A percentile compares a stretch with the other conserved stretches of the same genome.
Evolutionary conservation across 2,797 vertebrate species (phyloP).

Genomic region (Phataginus tetradactyla): DNA sequence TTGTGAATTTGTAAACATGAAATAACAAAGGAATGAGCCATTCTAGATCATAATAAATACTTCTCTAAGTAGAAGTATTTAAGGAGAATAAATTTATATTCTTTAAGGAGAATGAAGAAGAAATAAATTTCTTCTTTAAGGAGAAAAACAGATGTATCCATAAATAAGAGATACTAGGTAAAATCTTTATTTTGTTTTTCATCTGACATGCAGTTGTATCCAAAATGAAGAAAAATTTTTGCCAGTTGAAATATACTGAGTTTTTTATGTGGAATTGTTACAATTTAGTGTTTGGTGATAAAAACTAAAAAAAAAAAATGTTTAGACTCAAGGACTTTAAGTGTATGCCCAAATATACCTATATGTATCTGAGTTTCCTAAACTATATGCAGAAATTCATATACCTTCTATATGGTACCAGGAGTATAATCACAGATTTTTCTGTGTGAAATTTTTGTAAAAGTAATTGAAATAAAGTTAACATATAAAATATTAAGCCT

Average conservation of each 20-base stretch:
- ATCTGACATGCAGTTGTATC: not conserved
- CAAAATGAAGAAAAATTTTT: slow-evolving; percentile 65
- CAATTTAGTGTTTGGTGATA: slow-evolving; percentile 46
- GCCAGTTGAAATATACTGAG: not conserved
- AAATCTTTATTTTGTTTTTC: slow-evolving; percentile 44
- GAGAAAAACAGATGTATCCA: slow-evolving; percentile 1
- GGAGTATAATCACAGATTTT: slow-evolving; percentile 35
- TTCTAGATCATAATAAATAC: slow-evolving; percentile 24
- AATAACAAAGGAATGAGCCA: slow-evolving; percentile 11
- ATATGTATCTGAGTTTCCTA: slow-evolving; percentile 8
- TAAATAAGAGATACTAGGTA: slow-evolving; percentile 46
- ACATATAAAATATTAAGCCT: not conserved
- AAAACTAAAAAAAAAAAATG: slow-evolving; percentile 17
- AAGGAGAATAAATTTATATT: not conserved
- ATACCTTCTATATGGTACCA: not conserved
- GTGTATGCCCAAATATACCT: not conserved
- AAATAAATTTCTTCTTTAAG: not conserved
- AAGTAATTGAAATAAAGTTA: slow-evolving; percentile 43
- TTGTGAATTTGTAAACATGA: slow-evolving; percentile 38
- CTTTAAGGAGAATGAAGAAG: not conserved
- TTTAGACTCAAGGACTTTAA: slow-evolving; percentile 1
- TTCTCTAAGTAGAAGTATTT: too few relatives aligned
- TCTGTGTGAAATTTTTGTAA: slow-evolving; percentile 15
- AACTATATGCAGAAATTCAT: not conserved
- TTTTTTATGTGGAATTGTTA: slow-evolving; percentile 32